These are phyloP conservation scores for Melanostoma scalare DNA, from an alignment of 2,888 invertebrate species.

Conservation along the genomic window DNA sequence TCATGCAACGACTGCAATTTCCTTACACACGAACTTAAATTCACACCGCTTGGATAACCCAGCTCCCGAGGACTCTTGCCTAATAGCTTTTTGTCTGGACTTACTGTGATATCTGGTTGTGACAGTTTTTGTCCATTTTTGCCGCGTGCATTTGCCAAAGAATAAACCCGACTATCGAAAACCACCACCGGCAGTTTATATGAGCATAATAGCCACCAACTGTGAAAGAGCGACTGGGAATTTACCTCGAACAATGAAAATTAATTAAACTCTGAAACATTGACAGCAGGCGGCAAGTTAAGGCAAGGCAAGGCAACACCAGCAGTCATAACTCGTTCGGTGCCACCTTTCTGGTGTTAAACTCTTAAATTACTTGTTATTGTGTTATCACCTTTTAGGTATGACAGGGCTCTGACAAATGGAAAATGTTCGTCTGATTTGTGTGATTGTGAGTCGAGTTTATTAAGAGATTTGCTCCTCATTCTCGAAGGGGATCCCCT, in stretches of 20 bases:
- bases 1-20: constrained; percentile 23
- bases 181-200: constrained; percentile 24
- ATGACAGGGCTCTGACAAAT: constrained; percentile 54
- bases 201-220: constrained; percentile 51
- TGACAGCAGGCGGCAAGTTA: constrained; percentile 50
- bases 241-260: constrained; percentile 57
- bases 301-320: constrained; percentile 13
- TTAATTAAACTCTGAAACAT: constrained; percentile 69
- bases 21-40: neutral
- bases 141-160: neutral
- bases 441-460: constrained; percentile 19
- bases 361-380: constrained; percentile 68
- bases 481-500: neutral
- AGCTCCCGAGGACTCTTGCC: neutral
- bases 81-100: constrained; percentile 30
- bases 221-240: constrained; percentile 32
- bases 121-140: constrained; percentile 32
- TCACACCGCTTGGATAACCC: neutral
- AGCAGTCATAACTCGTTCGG: constrained; percentile 44
- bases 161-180: constrained; percentile 6
- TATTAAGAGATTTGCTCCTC: constrained; percentile 31
- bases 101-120: constrained; percentile 2
- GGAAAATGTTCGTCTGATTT: constrained; percentile 61
- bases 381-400: constrained; percentile 57
- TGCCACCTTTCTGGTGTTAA: constrained; percentile 48